Evolutionary conservation across 2,797 vertebrate species (phyloP).

Genomic region (Podargus strigoides): DNA sequence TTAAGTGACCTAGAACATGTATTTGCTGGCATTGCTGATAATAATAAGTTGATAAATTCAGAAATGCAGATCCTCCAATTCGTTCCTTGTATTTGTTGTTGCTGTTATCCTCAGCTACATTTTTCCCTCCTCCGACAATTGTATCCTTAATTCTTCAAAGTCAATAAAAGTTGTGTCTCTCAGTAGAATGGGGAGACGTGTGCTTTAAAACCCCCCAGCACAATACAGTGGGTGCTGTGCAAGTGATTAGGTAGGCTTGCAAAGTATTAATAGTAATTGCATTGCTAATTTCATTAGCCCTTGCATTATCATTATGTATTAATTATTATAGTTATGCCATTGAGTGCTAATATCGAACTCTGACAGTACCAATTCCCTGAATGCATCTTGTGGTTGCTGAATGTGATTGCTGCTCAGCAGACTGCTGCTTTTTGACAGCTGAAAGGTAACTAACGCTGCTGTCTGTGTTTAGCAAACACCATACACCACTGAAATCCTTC

Average conservation of each 20-base stretch:
- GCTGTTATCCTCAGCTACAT: background rate
- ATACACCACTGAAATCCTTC: background rate
- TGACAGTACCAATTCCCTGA: conserved; percentile 70
- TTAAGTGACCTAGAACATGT: background rate
- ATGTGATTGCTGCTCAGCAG: conserved; percentile 20
- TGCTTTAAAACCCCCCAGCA: background rate
- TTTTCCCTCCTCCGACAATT: background rate
- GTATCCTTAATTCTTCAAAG: background rate
- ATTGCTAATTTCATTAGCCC: conserved; percentile 66
- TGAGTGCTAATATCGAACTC: conserved; percentile 45
- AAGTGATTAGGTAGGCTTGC: background rate
- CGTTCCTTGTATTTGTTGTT: background rate
- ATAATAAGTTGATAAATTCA: background rate
- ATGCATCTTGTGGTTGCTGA: conserved; percentile 66
- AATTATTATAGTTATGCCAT: conserved; percentile 68
- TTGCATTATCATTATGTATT: conserved; percentile 56
- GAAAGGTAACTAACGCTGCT: background rate
- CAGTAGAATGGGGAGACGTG: background rate
- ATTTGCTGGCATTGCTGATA: background rate
- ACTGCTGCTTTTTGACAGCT: conserved; percentile 31
- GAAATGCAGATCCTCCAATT: background rate
- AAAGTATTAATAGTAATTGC: conserved; percentile 11
- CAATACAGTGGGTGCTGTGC: background rate
- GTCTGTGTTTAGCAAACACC: background rate
- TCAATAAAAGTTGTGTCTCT: background rate